Percentiles rank a stretch among this genome's conserved stretches.
phyloP scores from a whole-genome alignment of 2,113 vertebrate species.

The Semnornis frantzii region DNA sequence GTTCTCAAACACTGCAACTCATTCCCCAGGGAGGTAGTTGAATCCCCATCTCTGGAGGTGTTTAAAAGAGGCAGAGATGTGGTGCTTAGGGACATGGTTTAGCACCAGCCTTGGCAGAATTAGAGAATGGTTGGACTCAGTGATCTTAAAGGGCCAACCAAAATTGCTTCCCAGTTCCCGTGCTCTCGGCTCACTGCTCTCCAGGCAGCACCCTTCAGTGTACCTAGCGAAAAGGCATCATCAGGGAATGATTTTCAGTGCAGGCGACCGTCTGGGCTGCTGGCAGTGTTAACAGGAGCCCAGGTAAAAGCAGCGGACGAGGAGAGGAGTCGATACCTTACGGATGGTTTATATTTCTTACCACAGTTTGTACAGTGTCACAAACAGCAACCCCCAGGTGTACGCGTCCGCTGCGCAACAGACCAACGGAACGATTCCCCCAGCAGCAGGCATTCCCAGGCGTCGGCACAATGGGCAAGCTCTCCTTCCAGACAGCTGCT shows the following conservation, averaged over 20 bases:
- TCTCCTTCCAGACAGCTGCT: conserved; percentile 57
- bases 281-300: not conserved
- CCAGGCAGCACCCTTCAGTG: not conserved
- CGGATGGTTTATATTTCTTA: conserved; percentile 66
- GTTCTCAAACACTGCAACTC: too few relatives aligned
- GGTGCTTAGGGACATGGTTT: too few relatives aligned
- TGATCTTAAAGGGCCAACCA: too few relatives aligned
- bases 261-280: not conserved
- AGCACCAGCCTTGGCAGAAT: too few relatives aligned
- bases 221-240: not conserved
- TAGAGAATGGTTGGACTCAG: too few relatives aligned
- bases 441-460: conserved; percentile 75
- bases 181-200: not conserved
- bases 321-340: conserved; percentile 14
- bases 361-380: conserved; percentile 70
- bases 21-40: too few relatives aligned
- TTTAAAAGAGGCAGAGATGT: too few relatives aligned
- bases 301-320: not conserved
- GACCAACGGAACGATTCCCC: conserved; percentile 66
- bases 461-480: conserved; percentile 74
- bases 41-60: too few relatives aligned
- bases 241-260: not conserved
- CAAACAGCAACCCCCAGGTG: conserved; percentile 72
- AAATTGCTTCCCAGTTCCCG: not conserved
- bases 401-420: conserved; percentile 68